phyloP scores from a whole-genome alignment of 2,113 vertebrate genomes.

The Gallinago undulata region DNA sequence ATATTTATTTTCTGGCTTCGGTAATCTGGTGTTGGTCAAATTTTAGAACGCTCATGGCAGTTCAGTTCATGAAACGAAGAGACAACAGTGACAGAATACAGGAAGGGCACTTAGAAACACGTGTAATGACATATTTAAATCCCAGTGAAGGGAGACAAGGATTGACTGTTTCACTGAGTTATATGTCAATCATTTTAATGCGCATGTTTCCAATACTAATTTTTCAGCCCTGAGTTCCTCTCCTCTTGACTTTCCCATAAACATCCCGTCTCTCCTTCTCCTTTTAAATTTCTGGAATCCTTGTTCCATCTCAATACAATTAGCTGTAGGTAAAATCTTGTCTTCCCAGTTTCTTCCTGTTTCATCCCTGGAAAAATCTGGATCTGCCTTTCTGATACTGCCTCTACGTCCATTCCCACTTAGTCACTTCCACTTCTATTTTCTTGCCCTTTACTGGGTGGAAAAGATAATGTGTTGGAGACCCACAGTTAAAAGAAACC shows the following conservation, averaged over 20 bases:
- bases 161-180: background rate
- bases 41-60: background rate
- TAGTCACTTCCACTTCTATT: background rate
- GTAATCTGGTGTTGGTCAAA: background rate
- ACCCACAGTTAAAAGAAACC: background rate
- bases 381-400: background rate
- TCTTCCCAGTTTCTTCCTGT: background rate
- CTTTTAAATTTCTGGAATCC: background rate
- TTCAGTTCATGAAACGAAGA: background rate
- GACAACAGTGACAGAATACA: background rate
- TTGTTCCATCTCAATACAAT: background rate
- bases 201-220: background rate
- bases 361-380: background rate
- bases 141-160: background rate
- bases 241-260: background rate
- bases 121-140: background rate
- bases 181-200: background rate
- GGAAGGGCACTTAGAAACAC: background rate
- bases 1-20: background rate
- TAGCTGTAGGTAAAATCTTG: background rate
- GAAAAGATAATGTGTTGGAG: background rate
- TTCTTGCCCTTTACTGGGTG: background rate
- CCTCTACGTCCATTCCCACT: background rate
- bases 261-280: background rate
- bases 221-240: background rate